Conservation (phyloP, 2,888 invertebrate genomes). For the Salpingus planirostris region DNA sequence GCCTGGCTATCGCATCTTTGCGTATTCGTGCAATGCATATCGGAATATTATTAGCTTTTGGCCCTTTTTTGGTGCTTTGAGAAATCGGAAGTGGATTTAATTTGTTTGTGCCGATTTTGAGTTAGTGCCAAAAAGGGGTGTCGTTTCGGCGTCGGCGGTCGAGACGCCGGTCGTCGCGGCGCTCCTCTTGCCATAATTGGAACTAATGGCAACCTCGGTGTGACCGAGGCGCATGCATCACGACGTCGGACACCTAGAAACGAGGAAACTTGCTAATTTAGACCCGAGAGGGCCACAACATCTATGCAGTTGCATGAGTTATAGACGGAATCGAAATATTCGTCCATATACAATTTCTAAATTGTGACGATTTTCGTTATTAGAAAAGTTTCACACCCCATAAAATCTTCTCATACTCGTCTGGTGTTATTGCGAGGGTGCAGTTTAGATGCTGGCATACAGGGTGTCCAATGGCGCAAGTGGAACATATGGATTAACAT, state of each 20-base stretch:
- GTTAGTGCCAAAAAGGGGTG: too few relatives aligned
- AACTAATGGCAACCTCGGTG: constrained; percentile 35
- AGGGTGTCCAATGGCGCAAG: too few relatives aligned
- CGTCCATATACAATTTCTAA: neutral
- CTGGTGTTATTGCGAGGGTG: constrained; percentile 34
- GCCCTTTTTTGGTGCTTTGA: too few relatives aligned
- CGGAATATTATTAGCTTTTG: too few relatives aligned
- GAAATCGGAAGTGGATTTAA: too few relatives aligned
- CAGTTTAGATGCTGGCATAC: constrained; percentile 33
- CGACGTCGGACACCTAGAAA: constrained; percentile 25
- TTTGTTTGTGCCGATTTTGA: too few relatives aligned
- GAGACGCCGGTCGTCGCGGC: constrained; percentile 20
- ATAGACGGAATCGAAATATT: constrained; percentile 10
- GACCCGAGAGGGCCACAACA: constrained; percentile 28
- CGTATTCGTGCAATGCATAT: too few relatives aligned
- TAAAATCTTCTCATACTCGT: constrained; percentile 35
- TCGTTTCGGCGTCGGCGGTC: constrained; percentile 12
- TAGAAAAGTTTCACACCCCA: constrained; percentile 32
- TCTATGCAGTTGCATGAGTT: constrained; percentile 26
- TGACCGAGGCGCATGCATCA: constrained; percentile 35
- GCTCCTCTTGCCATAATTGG: constrained; percentile 36
- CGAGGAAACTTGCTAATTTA: constrained; percentile 36
- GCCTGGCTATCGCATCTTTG: too few relatives aligned
- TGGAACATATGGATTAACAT: too few relatives aligned
- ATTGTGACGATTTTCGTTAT: too few relatives aligned